These are phyloP conservation scores for Trypoxylus dichotomus DNA, from an alignment of 1,140 invertebrate species.

Conservation along the genomic window DNA sequence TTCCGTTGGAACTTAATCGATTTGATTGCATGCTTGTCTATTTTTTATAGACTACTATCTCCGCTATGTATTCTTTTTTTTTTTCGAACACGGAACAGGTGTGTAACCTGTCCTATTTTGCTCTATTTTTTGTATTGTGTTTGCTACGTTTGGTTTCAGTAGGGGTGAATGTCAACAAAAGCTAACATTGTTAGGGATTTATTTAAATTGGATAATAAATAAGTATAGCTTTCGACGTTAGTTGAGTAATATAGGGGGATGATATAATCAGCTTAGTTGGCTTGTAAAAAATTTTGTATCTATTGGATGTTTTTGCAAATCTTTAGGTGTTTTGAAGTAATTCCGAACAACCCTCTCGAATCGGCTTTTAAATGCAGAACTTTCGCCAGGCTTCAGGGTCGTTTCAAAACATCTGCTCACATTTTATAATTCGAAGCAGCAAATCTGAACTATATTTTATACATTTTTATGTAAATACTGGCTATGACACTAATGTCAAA, in stretches of 20 bases:
- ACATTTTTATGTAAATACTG: constrained; percentile 53
- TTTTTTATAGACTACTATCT: not conserved
- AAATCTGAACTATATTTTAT: constrained; percentile 50
- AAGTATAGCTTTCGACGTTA: constrained; percentile 3
- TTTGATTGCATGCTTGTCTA: not conserved
- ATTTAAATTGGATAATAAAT: constrained; percentile 19
- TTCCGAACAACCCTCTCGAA: not conserved
- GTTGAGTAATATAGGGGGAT: not conserved
- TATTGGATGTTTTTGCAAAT: too few relatives aligned
- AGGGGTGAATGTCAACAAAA: not conserved
- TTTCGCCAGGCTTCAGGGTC: not conserved
- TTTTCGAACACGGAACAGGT: not conserved
- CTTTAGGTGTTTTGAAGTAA: too few relatives aligned
- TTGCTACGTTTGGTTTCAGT: not conserved
- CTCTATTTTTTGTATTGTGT: not conserved
- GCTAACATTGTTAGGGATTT: not conserved
- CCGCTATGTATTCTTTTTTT: not conserved
- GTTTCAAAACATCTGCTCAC: constrained; percentile 18
- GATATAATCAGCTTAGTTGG: not conserved
- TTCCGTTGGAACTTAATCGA: not conserved
- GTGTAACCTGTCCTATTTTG: constrained; percentile 15
- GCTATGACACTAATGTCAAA: constrained; percentile 50
- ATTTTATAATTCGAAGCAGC: constrained; percentile 34
- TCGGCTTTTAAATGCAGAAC: not conserved
- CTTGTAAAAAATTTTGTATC: too few relatives aligned